Base-by-base conservation (phyloP, 2,888 invertebrate genomes). In the Ctenicera cuprea region DNA sequence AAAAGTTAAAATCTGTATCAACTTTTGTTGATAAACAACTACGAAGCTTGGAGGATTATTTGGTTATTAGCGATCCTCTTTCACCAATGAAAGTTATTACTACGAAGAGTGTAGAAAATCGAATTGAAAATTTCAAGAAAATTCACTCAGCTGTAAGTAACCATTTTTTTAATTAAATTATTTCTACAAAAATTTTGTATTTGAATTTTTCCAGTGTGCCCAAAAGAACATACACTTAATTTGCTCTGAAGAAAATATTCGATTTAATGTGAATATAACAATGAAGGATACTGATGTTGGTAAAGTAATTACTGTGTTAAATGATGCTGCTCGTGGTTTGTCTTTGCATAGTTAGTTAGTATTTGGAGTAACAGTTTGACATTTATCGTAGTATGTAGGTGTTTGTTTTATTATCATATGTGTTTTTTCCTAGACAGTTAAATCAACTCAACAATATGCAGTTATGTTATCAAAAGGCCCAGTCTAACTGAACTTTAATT, bases 1-100 rank as follows among this genome's bases (percentile, higher is more conserved):
- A 83, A 0, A 89, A 91, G 66, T 87, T 97, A 16, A 89, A 90
- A 67, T 85, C 89, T 0, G 90, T 89, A 75, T 91, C 93, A 38
- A 84, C 85, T 64, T 87, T 87, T 68, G 83, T 95, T 62, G 92
- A 95, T 82, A 84, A 85, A 83, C 85, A 83, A 5, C 82, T 91
- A 14, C 77, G 83, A 18, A 78, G 83, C 76, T 85, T 89, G 1
- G 70, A 83, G 11, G 71, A 78, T 14, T 82, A 87, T 67, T 78
- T 81, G 41, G 80, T 87, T 18, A 76, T 83, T 7, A 87, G 87
- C 80, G 80, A 80, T 43, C 68, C 82, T 3, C 82, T 86, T 66
- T 88, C 88, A 0, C 82, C 82, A 0, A 65, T 80, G 52, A 82
- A 82, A 76, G 80, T 81, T 14, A 48, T 79, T 14, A 63, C 72